A percentile compares a stretch with the other conserved stretches of the same genome.
phyloP scores from a whole-genome alignment of 2,888 invertebrate species.

The Acronicta aceris region DNA sequence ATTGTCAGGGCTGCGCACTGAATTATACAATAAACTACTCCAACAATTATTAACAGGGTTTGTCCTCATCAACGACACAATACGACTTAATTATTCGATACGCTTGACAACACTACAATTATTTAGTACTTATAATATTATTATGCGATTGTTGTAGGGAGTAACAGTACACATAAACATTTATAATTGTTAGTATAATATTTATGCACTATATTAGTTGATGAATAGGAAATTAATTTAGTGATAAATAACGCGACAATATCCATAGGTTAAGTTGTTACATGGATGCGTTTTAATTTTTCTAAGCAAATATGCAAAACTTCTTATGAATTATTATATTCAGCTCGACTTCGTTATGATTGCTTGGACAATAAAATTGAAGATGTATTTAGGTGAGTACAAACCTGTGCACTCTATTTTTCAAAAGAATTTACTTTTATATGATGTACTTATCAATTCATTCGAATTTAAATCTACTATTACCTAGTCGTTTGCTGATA shows the following conservation, averaged over 20 bases:
- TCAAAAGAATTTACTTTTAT: slow-evolving; percentile 49
- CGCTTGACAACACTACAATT: slow-evolving; percentile 46
- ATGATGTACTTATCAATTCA: slow-evolving; percentile 29
- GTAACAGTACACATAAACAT: slow-evolving; percentile 47
- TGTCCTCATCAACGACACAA: slow-evolving; percentile 39
- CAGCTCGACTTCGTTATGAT: slow-evolving; percentile 29
- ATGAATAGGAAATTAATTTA: slow-evolving; percentile 65
- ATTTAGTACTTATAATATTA: slow-evolving; percentile 31
- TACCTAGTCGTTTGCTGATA: slow-evolving; percentile 3
- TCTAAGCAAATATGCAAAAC: slow-evolving; percentile 49
- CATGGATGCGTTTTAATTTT: slow-evolving; percentile 57
- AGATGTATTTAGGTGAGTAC: slow-evolving; percentile 30
- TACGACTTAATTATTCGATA: slow-evolving; percentile 34
- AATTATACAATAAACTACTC: slow-evolving; percentile 5
- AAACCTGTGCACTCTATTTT: slow-evolving; percentile 44
- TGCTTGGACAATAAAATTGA: slow-evolving; percentile 50
- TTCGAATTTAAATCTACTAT: slow-evolving; percentile 41
- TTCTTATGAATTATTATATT: slow-evolving; percentile 39
- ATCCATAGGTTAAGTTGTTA: slow-evolving; percentile 82
- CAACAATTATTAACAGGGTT: slow-evolving; percentile 15
- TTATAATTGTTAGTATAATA: slow-evolving; percentile 58
- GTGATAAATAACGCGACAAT: slow-evolving; percentile 86
- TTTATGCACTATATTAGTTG: slow-evolving; percentile 55
- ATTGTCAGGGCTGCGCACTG: slow-evolving; percentile 1
- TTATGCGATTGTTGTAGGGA: slow-evolving; percentile 48